These are phyloP conservation scores for Alitta virens DNA, from an alignment of 2,888 invertebrate genomes.

Conservation along the genomic window DNA sequence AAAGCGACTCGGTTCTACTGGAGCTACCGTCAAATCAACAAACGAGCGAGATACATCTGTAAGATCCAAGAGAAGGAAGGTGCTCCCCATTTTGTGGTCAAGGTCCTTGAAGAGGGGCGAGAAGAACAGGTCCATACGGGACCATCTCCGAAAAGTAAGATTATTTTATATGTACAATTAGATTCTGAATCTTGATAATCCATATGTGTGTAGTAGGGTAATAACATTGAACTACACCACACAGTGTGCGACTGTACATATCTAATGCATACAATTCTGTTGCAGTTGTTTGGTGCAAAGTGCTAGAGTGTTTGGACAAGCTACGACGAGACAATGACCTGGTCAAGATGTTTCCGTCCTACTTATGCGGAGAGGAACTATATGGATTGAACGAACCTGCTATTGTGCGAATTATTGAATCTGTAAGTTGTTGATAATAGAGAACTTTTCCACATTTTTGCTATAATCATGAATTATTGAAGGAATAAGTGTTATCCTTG, in stretches of 20 bases:
- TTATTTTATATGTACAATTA: neutral
- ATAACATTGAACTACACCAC: no score
- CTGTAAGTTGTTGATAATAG: slow-evolving; percentile 73
- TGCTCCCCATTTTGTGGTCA: slow-evolving; percentile 84
- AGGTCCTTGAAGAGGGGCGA: slow-evolving; percentile 69
- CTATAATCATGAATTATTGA: no score
- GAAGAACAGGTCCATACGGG: slow-evolving; percentile 52
- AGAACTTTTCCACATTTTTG: slow-evolving; percentile 80
- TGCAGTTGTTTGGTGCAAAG: slow-evolving; percentile 76
- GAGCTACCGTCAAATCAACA: slow-evolving; percentile 85
- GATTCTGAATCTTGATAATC: slow-evolving; percentile 14
- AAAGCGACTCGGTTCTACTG: slow-evolving; percentile 82
- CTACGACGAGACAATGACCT: slow-evolving; percentile 72
- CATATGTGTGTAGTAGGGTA: slow-evolving; percentile 58
- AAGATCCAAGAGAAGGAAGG: slow-evolving; percentile 86
- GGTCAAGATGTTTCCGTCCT: slow-evolving; percentile 86
- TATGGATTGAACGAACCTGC: slow-evolving; percentile 96
- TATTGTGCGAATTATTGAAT: slow-evolving; percentile 91
- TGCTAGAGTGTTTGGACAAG: slow-evolving; percentile 77
- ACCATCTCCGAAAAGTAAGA: slow-evolving; percentile 52
- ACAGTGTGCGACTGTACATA: slow-evolving; percentile 13
- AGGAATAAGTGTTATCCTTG: no score
- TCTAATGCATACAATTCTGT: slow-evolving; percentile 39
- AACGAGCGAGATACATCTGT: slow-evolving; percentile 90
- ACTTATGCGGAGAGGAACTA: slow-evolving; percentile 90